Percentiles rank a stretch among this genome's conserved stretches.
Evolutionary conservation across 2,113 vertebrate genomes (phyloP).

Genomic region (Macquaria ambigua): DNA sequence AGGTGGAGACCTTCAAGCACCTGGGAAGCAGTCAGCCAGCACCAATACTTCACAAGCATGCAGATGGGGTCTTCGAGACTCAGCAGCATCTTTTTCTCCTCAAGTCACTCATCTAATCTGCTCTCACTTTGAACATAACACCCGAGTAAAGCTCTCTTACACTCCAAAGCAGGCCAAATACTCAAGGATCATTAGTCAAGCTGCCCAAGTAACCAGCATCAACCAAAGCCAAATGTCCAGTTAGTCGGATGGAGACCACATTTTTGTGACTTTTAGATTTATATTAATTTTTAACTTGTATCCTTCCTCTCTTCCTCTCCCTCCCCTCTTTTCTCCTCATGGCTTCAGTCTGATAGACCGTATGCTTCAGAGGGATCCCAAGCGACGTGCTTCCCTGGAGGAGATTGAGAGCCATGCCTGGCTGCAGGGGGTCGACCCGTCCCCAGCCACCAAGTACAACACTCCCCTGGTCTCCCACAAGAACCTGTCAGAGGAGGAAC

Average conservation of each 20-base stretch:
- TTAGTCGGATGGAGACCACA: not conserved
- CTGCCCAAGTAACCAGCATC: not conserved
- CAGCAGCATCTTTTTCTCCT: not conserved
- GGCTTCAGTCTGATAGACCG: constrained; percentile 92
- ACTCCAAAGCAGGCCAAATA: not conserved
- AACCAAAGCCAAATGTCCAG: not conserved
- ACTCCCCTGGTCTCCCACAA: constrained; percentile 97
- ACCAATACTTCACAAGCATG: not conserved
- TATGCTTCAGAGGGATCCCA: constrained; percentile 98
- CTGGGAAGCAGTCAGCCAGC: constrained; percentile 7
- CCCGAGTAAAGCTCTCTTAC: not conserved
- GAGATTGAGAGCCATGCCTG: constrained; percentile 96
- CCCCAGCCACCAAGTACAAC: constrained; percentile 96
- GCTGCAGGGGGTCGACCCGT: constrained; percentile 97
- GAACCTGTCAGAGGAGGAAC: constrained; percentile 96
- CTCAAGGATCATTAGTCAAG: not conserved
- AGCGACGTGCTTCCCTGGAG: constrained; percentile 93
- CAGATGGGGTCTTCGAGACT: constrained; percentile 14
- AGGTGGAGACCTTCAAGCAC: constrained; percentile 28
- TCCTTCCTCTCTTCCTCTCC: no score
- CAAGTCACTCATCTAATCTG: not conserved
- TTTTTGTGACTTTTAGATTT: not conserved
- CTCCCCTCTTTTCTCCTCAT: constrained; percentile 4
- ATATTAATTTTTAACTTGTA: not conserved
- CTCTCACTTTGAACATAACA: not conserved